Evolutionary conservation across 2,888 invertebrate genomes (phyloP), one percentile per base, ranked within the genome.

Genomic region (Agrypnus murinus): DNA sequence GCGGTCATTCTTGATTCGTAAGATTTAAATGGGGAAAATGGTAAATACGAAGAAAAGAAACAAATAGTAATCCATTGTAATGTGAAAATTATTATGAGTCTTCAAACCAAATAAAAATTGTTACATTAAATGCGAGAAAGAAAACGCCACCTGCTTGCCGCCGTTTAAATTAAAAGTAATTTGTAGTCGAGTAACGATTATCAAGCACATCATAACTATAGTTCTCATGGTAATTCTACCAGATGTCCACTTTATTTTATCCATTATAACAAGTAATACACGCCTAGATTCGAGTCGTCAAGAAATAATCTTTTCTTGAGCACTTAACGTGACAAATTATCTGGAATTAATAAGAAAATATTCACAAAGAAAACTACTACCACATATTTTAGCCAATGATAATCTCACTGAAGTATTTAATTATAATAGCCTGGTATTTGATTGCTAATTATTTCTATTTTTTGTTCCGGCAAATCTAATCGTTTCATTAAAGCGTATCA

Each of bases 191-290:
- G 31, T 7, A 40, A 12, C 40, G 36, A 38, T 55, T 36, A 55
- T 36, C 25, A 15, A 55, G 17, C 36, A 17, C 9, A n/a, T 25
- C 2, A 2, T 36, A 48, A 12, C 2, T 40, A 48, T 31, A 32
- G 36, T 15, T 55, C 36, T 15, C 36, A 32, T 36, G 55, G 17
- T 55, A 55, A 55, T 55, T 34, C 55, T 36, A 17, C 55, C 55
- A 55, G 38, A 55, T 55, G 55, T 55, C 36, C 55, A 38, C 38
- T 50, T 55, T 32, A 38, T 17, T 34, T 8, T 50, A 25, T 25
- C 25, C 25, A 25, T 25, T 25, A 25, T 25, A 3, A 12, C 32
- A 25, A 50, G 25, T 19, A 50, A 25, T 32, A 15, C 25, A 55
- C 55, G 10, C 9, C 25, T 5, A 5, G 3, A 25, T 25, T 25